Conservation (phyloP, 2,797 vertebrate species). For the Cygnus olor region DNA sequence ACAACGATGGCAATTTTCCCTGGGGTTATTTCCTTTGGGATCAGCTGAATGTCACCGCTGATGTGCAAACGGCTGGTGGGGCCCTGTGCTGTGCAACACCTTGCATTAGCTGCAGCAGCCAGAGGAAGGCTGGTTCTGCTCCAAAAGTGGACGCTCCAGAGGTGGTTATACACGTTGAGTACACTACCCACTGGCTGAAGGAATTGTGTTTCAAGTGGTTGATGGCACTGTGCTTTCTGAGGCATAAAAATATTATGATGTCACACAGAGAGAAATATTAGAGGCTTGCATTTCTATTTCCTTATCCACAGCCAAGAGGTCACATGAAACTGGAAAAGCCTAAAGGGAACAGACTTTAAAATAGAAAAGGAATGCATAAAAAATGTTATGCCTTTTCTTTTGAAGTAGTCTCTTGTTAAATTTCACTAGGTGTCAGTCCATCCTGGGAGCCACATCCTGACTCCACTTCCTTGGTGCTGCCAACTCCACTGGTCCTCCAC, state of each 20-base stretch:
- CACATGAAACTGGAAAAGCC: background rate
- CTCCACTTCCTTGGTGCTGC: background rate
- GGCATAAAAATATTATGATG: background rate
- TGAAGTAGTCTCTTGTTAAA: conserved; percentile 15
- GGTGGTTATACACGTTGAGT: background rate
- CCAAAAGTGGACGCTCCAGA: background rate
- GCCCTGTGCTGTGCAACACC: background rate
- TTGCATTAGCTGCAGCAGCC: background rate
- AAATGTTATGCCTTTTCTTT: conserved; percentile 30
- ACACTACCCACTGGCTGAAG: background rate
- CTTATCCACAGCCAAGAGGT: conserved; percentile 1
- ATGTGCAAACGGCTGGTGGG: background rate
- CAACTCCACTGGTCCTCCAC: background rate
- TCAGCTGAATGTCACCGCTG: background rate
- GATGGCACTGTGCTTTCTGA: background rate
- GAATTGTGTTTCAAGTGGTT: background rate
- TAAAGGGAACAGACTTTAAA: background rate
- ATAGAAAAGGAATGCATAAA: conserved; percentile 14
- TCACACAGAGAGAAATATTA: background rate
- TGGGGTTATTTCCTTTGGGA: background rate
- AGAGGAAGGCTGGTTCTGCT: background rate
- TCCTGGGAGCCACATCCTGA: background rate
- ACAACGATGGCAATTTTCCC: background rate
- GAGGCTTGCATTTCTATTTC: background rate
- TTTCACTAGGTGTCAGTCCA: background rate